phyloP scores from a whole-genome alignment of 2,797 vertebrate species.

The Myotis findleyi region DNA sequence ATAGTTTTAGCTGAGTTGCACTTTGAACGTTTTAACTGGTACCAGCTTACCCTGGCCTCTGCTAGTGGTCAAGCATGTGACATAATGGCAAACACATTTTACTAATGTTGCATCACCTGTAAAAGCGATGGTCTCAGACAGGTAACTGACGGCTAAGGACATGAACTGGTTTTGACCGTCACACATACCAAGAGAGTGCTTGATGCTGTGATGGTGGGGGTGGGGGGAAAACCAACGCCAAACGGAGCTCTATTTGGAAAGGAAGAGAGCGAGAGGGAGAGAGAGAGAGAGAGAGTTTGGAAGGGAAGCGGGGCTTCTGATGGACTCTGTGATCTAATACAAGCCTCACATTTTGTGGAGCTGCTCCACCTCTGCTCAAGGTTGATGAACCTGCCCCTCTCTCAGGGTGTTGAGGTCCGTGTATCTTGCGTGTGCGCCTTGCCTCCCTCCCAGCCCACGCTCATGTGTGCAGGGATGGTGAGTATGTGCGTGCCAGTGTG shows the following conservation, averaged over 20 bases:
- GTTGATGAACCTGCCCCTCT: background rate
- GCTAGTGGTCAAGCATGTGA: conserved; percentile 26
- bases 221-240: background rate
- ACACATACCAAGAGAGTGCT: background rate
- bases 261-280: background rate
- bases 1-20: conserved; percentile 57
- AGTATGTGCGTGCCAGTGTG: background rate
- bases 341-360: background rate
- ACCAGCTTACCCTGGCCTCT: conserved; percentile 45
- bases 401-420: background rate
- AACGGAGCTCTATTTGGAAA: background rate
- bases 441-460: background rate
- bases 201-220: background rate
- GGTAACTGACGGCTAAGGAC: background rate
- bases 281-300: background rate
- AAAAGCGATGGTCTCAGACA: background rate
- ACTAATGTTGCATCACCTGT: background rate
- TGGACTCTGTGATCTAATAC: background rate
- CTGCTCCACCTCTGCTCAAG: background rate
- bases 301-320: background rate
- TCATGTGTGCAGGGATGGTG: background rate
- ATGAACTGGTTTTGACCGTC: background rate
- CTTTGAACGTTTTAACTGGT: background rate
- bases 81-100: background rate
- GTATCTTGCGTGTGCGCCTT: background rate